A percentile compares a stretch with the other conserved stretches of the same genome.
Evolutionary conservation across 2,888 invertebrate species (phyloP).

Genomic region (Drosophila falleni): DNA sequence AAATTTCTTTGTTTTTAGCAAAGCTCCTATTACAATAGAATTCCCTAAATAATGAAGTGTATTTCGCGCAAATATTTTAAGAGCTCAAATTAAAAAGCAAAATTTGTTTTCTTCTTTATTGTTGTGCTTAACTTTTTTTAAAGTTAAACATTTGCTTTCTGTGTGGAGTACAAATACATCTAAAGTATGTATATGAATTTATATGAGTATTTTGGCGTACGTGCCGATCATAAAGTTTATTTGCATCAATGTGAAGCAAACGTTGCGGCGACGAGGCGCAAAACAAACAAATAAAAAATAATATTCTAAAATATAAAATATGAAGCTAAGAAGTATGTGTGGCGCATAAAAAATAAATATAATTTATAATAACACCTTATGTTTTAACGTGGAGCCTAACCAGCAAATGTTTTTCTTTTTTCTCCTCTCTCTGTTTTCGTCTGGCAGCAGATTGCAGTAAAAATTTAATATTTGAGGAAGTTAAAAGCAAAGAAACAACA

Average conservation of each 20-base stretch:
- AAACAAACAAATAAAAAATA: constrained; percentile 74
- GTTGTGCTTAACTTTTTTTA: neutral
- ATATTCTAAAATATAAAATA: constrained; percentile 74
- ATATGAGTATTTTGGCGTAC: constrained; percentile 54
- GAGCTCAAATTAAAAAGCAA: constrained; percentile 52
- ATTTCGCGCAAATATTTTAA: constrained; percentile 17
- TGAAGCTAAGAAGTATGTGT: constrained; percentile 63
- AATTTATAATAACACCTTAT: constrained; percentile 68
- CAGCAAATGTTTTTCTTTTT: constrained; percentile 38
- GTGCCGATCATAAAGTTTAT: constrained; percentile 79
- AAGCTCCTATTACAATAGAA: too few relatives aligned
- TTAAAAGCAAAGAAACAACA: constrained; percentile 72
- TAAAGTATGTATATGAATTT: constrained; percentile 25
- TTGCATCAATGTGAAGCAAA: constrained; percentile 54
- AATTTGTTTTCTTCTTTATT: constrained; percentile 14
- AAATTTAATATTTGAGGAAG: constrained; percentile 75
- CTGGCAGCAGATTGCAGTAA: constrained; percentile 53
- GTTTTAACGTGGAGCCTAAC: constrained; percentile 31
- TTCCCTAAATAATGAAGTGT: constrained; percentile 25
- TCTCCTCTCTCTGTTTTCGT: constrained; percentile 16
- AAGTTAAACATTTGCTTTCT: constrained; percentile 40
- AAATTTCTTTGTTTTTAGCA: too few relatives aligned
- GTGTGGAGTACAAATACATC: constrained; percentile 15
- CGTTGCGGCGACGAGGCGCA: constrained; percentile 17
- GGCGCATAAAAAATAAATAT: constrained; percentile 66